These are phyloP conservation scores for Holothuria scabra DNA, from an alignment of 53 echinoderm and acorn worm species.

Conservation along the genomic window DNA sequence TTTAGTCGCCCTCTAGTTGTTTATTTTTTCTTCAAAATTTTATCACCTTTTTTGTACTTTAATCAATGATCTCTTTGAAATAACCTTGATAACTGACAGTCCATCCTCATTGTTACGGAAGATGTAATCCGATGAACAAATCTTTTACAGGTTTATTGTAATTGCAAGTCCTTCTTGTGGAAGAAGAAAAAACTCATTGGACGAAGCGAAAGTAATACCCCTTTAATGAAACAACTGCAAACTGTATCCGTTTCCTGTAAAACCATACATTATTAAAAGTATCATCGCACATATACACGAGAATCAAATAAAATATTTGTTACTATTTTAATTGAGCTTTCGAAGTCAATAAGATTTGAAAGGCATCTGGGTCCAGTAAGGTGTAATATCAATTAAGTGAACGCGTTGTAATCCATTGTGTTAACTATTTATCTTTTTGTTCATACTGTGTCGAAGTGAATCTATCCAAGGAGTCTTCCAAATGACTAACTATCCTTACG, in stretches of 20 bases:
- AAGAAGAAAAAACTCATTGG: background rate
- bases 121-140: no score
- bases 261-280: conserved; percentile 41
- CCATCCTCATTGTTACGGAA: no score
- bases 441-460: conserved; percentile 1
- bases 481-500: conserved; percentile 6
- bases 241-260: conserved; percentile 27
- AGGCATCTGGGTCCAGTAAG: conserved; percentile 43
- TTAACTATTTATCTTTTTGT: conserved; percentile 44
- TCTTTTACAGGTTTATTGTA: no score
- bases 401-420: conserved; percentile 33
- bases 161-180: no score
- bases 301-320: conserved; percentile 40
- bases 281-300: conserved; percentile 35
- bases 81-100: no score
- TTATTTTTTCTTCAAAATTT: no score
- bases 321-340: conserved; percentile 40
- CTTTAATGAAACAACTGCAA: background rate
- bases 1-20: no score
- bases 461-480: conserved; percentile 18
- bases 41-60: no score
- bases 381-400: conserved; percentile 46
- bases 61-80: no score
- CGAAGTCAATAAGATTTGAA: conserved; percentile 33
- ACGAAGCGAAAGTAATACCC: conserved; percentile 44